These are phyloP conservation scores for Ctenochaetus hawaiiensis DNA, from an alignment of 2,797 vertebrate species.

Conservation along the genomic window DNA sequence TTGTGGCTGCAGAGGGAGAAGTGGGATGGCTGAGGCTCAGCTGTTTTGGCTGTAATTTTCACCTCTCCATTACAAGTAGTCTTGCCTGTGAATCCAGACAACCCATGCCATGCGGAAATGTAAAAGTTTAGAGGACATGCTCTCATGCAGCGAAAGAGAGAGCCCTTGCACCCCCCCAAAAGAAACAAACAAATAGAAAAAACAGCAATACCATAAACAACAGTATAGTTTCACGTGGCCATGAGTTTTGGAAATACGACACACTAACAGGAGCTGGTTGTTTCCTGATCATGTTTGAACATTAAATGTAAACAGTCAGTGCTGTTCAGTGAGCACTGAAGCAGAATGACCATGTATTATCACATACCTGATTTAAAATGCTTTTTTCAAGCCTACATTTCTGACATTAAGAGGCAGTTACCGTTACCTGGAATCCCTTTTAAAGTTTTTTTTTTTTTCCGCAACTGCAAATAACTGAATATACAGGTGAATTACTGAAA, in stretches of 20 bases:
- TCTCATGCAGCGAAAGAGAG: slow-evolving; percentile 23
- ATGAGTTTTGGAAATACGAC: too few relatives aligned
- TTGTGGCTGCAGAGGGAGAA: slow-evolving; percentile 27
- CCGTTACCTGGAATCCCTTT: slow-evolving; percentile 17
- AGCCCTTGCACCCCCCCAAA: background rate
- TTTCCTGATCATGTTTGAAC: slow-evolving; percentile 1
- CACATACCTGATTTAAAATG: slow-evolving; percentile 2
- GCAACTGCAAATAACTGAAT: too few relatives aligned
- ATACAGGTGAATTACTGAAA: background rate
- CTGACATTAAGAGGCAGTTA: background rate
- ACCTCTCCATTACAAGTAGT: slow-evolving; percentile 31
- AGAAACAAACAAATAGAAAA: too few relatives aligned
- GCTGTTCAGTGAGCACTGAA: background rate
- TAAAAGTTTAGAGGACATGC: slow-evolving; percentile 38
- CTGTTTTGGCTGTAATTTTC: slow-evolving; percentile 47
- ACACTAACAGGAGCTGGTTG: background rate
- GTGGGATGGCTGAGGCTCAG: slow-evolving; percentile 48
- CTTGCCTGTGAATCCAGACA: slow-evolving; percentile 21
- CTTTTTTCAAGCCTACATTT: slow-evolving; percentile 19
- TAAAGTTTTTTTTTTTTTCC: background rate
- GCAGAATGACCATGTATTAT: slow-evolving; percentile 5
- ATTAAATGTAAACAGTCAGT: slow-evolving; percentile 15
- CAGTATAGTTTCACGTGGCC: too few relatives aligned
- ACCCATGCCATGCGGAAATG: slow-evolving; percentile 24
- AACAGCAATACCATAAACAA: too few relatives aligned